Percentiles rank a stretch among this genome's conserved stretches.
Conservation (phyloP, 2,888 invertebrate genomes). For the Drosophila colorata region DNA sequence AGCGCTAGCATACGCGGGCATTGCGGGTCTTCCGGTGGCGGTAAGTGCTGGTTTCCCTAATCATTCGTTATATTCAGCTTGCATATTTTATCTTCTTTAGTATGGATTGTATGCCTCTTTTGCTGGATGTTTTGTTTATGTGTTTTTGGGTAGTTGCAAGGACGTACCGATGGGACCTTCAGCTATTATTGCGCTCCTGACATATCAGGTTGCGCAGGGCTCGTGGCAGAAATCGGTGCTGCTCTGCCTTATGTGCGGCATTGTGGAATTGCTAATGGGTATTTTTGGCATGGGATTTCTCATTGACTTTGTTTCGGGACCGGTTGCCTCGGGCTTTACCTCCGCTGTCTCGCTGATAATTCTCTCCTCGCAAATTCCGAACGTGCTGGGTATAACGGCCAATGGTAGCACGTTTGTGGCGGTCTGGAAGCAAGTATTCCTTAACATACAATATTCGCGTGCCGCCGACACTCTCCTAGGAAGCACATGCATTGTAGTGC, state of each 20-base stretch:
- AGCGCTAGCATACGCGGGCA: conserved; percentile 92
- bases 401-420: conserved; percentile 91
- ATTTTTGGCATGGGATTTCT: conserved; percentile 93
- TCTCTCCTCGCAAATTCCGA: conserved; percentile 94
- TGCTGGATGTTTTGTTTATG: conserved; percentile 95
- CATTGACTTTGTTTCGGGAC: conserved; percentile 95
- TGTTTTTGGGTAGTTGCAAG: conserved; percentile 95
- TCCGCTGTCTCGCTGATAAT: conserved; percentile 96
- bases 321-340: conserved; percentile 95
- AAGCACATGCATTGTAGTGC: conserved; percentile 89
- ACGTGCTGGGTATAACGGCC: conserved; percentile 90
- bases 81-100: conserved; percentile 85
- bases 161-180: conserved; percentile 97
- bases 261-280: conserved; percentile 92
- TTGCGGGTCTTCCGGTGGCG: conserved; percentile 91
- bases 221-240: conserved; percentile 88
- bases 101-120: conserved; percentile 98
- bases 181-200: conserved; percentile 95
- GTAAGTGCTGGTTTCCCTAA: conserved; percentile 80
- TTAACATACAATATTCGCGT: conserved; percentile 88
- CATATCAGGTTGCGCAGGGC: conserved; percentile 91
- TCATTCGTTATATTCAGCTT: background rate
- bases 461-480: conserved; percentile 92
- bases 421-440: conserved; percentile 90
- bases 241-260: conserved; percentile 90